Percentiles rank a stretch among this genome's conserved stretches.
These are phyloP conservation scores for Proisotoma minuta DNA, from an alignment of 2,888 invertebrate genomes.

Conservation along the genomic window DNA sequence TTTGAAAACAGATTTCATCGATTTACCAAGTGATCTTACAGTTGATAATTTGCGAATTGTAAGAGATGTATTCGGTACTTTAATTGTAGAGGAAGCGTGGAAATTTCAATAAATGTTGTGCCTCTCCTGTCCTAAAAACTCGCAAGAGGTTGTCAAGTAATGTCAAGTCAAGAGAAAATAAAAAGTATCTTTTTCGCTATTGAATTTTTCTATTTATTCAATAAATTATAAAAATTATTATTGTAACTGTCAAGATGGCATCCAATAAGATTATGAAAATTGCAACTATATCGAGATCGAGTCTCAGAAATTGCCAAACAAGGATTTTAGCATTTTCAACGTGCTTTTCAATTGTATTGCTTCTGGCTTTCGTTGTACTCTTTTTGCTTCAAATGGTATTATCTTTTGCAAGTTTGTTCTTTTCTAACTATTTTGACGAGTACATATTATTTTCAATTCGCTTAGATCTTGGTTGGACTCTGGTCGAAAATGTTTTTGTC, in stretches of 20 bases:
- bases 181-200: not conserved
- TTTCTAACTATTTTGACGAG: not conserved
- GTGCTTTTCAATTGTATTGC: not conserved
- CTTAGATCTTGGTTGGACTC: not conserved
- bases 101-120: slow-evolving; percentile 24
- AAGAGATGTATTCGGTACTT: slow-evolving; percentile 28
- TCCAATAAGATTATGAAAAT: too few relatives aligned
- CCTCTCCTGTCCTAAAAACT: too few relatives aligned
- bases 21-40: slow-evolving; percentile 24
- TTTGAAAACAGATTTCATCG: slow-evolving; percentile 20
- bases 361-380: not conserved
- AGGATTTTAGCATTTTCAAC: not conserved
- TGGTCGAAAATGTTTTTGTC: slow-evolving; percentile 13
- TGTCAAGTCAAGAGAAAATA: too few relatives aligned
- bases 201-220: not conserved
- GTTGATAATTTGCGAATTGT: slow-evolving; percentile 35
- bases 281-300: too few relatives aligned
- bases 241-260: too few relatives aligned
- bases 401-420: not conserved
- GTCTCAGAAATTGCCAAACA: too few relatives aligned
- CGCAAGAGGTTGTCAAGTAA: too few relatives aligned
- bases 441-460: not conserved
- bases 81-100: slow-evolving; percentile 37
- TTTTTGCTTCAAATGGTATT: slow-evolving; percentile 1
- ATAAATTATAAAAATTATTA: too few relatives aligned